These are phyloP conservation scores for Lithophane semibrunnea DNA, from an alignment of 2,888 invertebrate genomes.

Conservation along the genomic window DNA sequence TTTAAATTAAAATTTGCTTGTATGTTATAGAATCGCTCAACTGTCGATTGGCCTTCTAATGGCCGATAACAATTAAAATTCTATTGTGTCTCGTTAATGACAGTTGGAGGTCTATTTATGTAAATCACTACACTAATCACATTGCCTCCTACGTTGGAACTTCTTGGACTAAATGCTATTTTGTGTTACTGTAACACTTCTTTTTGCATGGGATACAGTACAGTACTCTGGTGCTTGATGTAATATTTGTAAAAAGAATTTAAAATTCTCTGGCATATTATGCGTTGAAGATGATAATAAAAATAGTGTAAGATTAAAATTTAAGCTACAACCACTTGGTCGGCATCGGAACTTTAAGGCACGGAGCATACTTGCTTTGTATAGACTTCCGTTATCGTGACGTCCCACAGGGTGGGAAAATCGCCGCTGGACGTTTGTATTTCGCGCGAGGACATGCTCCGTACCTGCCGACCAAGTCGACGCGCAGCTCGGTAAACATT, in stretches of 20 bases:
- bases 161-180: not conserved
- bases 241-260: constrained; percentile 7
- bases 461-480: not conserved
- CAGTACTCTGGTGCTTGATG: not conserved
- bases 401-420: not conserved
- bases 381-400: not conserved
- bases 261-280: constrained; percentile 7
- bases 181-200: not conserved
- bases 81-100: no score
- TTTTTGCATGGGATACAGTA: not conserved
- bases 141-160: not conserved
- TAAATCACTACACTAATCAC: not conserved
- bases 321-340: not conserved
- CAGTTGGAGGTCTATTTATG: not conserved
- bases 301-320: not conserved
- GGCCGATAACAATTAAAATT: no score
- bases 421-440: not conserved
- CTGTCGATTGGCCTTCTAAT: no score
- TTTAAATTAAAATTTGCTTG: no score
- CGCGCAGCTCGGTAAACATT: constrained; percentile 23
- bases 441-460: not conserved
- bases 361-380: not conserved
- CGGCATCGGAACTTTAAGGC: not conserved
- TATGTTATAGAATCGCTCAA: no score
- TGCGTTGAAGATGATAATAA: not conserved